Evolutionary conservation across 1,140 invertebrate species (phyloP).

Genomic region (Ladona fulva): DNA sequence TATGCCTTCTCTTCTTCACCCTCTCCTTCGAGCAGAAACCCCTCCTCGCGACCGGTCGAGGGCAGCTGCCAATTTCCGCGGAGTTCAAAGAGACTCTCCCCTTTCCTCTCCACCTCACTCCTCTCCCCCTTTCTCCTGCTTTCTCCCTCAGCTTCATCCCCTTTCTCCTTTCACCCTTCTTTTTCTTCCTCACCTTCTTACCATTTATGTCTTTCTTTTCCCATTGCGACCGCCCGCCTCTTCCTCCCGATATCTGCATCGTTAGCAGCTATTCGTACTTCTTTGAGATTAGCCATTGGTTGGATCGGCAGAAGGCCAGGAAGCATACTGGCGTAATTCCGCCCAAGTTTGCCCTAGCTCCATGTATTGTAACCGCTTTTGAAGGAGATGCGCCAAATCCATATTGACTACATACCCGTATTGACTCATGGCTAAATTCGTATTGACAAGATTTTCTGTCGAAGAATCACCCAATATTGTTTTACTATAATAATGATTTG

Average conservation of each 20-base stretch:
- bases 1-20: not conserved
- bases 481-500: too few species aligned
- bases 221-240: not conserved
- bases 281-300: too few species aligned
- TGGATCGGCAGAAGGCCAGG: too few species aligned
- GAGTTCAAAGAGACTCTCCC: not conserved
- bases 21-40: not conserved
- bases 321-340: too few species aligned
- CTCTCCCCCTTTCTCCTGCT: not conserved
- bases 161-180: not conserved
- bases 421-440: too few species aligned
- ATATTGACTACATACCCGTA: too few species aligned
- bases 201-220: not conserved
- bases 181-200: not conserved
- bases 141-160: not conserved
- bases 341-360: too few species aligned
- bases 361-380: too few species aligned
- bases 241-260: not conserved
- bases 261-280: too few species aligned
- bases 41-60: not conserved
- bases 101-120: not conserved
- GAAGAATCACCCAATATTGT: too few species aligned
- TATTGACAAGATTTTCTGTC: too few species aligned
- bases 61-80: constrained; percentile 5
- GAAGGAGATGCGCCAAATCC: too few species aligned